Conservation (phyloP, 2,797 vertebrate genomes). For the Bovichtus diacanthus region DNA sequence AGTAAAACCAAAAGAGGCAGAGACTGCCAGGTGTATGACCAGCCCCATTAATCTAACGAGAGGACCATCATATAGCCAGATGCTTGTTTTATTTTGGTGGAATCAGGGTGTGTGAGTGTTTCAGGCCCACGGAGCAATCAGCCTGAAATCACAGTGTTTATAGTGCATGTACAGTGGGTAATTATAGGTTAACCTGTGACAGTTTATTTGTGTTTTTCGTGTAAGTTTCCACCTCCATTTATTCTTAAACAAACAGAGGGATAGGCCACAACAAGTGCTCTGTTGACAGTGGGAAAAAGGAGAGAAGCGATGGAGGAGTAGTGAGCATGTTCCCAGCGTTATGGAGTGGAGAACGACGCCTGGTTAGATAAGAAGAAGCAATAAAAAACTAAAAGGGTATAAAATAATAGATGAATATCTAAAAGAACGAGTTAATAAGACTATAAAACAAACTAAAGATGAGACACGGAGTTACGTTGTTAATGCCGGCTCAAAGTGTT, state of each 20-base stretch:
- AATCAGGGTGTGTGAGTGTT: conserved; percentile 37
- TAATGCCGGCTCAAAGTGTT: conserved; percentile 13
- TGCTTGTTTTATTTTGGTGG: conserved; percentile 31
- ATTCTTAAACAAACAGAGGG: conserved; percentile 56
- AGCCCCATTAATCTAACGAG: conserved; percentile 21
- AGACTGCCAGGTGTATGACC: conserved; percentile 33
- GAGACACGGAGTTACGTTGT: not conserved
- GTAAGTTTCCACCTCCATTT: conserved; percentile 38
- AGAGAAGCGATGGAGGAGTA: not conserved
- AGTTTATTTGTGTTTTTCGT: conserved; percentile 47
- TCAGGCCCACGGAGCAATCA: conserved; percentile 15
- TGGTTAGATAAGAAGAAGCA: conserved; percentile 1
- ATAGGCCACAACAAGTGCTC: conserved; percentile 45
- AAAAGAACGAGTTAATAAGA: conserved; percentile 21
- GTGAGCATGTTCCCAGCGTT: conserved; percentile 7
- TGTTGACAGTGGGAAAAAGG: conserved; percentile 36
- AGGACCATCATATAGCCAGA: not conserved
- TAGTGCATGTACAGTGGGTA: conserved; percentile 32
- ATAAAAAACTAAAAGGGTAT: conserved; percentile 8
- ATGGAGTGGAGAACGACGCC: not conserved
- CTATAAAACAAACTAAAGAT: conserved; percentile 33
- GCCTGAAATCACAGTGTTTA: conserved; percentile 49
- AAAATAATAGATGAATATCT: conserved; percentile 26
- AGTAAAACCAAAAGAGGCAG: conserved; percentile 21
- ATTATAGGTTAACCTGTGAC: conserved; percentile 57